phyloP scores from a whole-genome alignment of 2,797 vertebrate genomes.

The Sternotherus odoratus region DNA sequence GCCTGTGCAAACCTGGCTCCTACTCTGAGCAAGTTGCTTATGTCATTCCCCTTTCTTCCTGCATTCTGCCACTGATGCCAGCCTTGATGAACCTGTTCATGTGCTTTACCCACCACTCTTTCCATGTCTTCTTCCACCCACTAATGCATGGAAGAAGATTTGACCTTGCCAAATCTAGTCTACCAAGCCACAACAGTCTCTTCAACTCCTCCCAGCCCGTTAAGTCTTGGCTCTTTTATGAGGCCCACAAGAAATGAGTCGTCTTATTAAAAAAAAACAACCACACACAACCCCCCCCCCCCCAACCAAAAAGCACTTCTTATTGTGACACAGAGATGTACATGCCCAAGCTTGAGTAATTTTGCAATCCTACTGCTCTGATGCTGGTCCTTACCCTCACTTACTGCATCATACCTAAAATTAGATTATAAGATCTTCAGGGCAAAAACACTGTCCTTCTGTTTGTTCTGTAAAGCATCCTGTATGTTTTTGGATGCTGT shows the following conservation, averaged over 20 bases:
- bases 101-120: background rate
- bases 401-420: background rate
- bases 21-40: background rate
- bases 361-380: background rate
- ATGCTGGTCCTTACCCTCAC: conserved; percentile 5
- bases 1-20: background rate
- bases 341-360: background rate
- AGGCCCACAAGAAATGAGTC: background rate
- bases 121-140: background rate
- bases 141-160: background rate
- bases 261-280: background rate
- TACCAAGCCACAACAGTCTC: background rate
- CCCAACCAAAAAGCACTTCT: background rate
- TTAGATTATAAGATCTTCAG: background rate
- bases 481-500: background rate
- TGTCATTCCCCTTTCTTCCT: background rate
- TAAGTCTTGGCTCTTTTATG: background rate
- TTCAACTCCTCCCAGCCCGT: background rate
- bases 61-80: background rate
- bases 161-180: background rate
- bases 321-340: background rate
- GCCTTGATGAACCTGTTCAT: background rate
- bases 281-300: too few relatives aligned
- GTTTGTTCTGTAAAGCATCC: background rate
- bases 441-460: background rate